phyloP scores from a whole-genome alignment of 2,113 vertebrate genomes.

The Nansenia antarctica region DNA sequence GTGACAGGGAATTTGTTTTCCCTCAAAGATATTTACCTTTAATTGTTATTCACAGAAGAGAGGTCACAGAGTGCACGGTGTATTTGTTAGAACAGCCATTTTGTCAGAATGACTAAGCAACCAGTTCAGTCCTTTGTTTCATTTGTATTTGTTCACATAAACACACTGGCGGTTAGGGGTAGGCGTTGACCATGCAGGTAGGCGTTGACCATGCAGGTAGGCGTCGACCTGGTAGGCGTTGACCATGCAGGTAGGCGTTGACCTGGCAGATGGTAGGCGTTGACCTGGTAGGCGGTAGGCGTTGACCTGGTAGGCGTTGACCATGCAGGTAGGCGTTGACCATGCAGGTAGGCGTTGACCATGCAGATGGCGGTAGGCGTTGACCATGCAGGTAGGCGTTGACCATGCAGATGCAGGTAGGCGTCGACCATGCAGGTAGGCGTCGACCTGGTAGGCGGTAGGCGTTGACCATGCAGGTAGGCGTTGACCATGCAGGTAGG shows the following conservation, averaged over 20 bases:
- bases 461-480: not conserved
- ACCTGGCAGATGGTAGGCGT: not conserved
- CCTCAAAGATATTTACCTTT: not conserved
- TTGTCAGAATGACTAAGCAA: conserved; percentile 58
- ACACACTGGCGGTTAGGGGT: not conserved
- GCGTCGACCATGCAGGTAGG: not conserved
- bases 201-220: not conserved
- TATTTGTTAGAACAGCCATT: conserved; percentile 49
- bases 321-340: not conserved
- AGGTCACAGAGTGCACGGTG: conserved; percentile 38
- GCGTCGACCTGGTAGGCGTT: not conserved
- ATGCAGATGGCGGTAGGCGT: not conserved
- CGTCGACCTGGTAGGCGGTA: too few relatives aligned
- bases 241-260: too few relatives aligned
- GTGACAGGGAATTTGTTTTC: not conserved
- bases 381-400: too few relatives aligned
- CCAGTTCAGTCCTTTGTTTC: conserved; percentile 14
- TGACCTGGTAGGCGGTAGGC: not conserved
- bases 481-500: not conserved
- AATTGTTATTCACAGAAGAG: conserved; percentile 21
- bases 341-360: not conserved
- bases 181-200: not conserved
- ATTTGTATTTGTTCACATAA: not conserved
- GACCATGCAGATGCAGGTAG: too few relatives aligned
- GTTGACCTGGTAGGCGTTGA: not conserved